phyloP scores from a whole-genome alignment of 2,888 invertebrate genomes.

The Fragum whitleyi region DNA sequence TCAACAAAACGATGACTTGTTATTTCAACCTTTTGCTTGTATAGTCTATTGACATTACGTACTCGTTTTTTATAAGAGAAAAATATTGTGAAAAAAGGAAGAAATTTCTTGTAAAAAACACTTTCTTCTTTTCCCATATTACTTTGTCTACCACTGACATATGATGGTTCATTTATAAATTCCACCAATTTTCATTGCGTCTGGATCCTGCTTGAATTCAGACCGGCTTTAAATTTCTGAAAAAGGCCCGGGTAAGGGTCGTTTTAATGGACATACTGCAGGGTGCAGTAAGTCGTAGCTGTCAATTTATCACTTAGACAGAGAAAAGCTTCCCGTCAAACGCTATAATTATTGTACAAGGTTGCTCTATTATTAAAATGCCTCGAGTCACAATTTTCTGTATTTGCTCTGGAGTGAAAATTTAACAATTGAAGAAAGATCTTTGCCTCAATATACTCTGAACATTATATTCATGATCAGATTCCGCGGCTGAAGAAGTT shows the following conservation, averaged over 20 bases:
- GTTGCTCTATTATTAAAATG: neutral
- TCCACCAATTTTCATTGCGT: neutral
- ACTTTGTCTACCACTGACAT: neutral
- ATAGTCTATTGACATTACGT: too few species aligned
- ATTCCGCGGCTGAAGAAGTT: too few species aligned
- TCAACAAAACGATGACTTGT: too few species aligned
- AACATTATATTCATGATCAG: too few species aligned
- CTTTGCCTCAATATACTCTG: too few species aligned
- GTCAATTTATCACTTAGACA: slow-evolving; percentile 14
- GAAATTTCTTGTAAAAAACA: neutral
- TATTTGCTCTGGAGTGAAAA: too few species aligned
- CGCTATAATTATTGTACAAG: neutral
- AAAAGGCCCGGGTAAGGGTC: neutral
- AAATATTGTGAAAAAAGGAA: too few species aligned
- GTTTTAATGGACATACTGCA: neutral
- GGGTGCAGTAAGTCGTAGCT: neutral
- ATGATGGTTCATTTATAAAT: neutral
- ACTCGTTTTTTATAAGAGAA: too few species aligned
- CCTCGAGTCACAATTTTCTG: neutral
- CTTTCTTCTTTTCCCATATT: neutral
- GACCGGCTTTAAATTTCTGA: neutral
- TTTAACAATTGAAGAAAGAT: too few species aligned
- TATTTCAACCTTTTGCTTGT: too few species aligned
- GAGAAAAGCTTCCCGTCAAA: neutral
- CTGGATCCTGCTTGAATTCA: neutral